Evolutionary conservation across 1,140 invertebrate species (phyloP), one percentile per base, ranked within the genome.

Genomic region (Hormaphis cornu): DNA sequence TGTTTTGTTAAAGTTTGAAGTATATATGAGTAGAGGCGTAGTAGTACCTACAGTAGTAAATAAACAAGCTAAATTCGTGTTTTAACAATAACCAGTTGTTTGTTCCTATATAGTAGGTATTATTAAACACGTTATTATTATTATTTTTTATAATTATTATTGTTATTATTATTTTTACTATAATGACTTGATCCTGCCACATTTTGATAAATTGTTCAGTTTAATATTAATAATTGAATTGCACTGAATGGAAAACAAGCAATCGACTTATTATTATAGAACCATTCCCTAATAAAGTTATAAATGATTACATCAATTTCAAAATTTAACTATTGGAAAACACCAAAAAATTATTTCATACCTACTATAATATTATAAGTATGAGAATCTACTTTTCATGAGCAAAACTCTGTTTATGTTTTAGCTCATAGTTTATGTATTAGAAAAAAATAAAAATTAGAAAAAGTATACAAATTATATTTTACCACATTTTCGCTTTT

Each of bases 131-230:
- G n/a, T 42, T 42, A 42, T 56, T 20, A 56, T 56, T 40, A 58
- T 37, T 58, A 58, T 37, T 56, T 42, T 44, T 42, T 44, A 50
- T 61, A 44, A 63, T 30, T 14, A 30, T 50, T 16, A 66, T 58
- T 9, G 40, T 40, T 24, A 50, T 48, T 61, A 61, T 61, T 61
- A 61, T 66, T 66, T 66, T 66, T 66, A 66, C 44, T 66, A 66
- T 66, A 66, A 66, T 66, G 61, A 48, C 40, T 66, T 66, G 44
- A 48, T 18, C 61, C 59, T 66, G 28, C 44, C 33, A 58, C 33
- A 58, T 37, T 58, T 24, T 40, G 24, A 58, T 58, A 58, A 58
- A 58, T 58, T 24, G 33, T 40, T 40, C 33, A 24, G 37, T 56
- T 56, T 35, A 56, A n/a, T n/a, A n/a, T n/a, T n/a, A n/a, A 58